Percentiles rank a stretch among this genome's conserved stretches.
These are phyloP conservation scores for Vollenhovia emeryi DNA, from an alignment of 1,140 invertebrate genomes.

Conservation along the genomic window DNA sequence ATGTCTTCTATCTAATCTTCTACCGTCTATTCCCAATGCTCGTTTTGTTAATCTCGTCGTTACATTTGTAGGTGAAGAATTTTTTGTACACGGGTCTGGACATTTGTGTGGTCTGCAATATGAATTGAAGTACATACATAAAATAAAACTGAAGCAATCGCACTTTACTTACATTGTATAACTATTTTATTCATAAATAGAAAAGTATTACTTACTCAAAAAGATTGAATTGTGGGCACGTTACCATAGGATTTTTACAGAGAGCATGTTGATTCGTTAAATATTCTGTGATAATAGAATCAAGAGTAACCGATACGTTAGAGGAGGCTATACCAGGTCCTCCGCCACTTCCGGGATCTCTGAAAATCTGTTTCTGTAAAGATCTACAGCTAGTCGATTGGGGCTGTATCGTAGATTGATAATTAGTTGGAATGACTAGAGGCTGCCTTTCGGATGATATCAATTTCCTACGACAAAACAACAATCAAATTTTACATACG, in stretches of 20 bases:
- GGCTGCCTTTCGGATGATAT: slow-evolving; percentile 76
- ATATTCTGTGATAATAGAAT: slow-evolving; percentile 98
- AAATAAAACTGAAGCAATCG: slow-evolving; percentile 17
- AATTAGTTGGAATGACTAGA: slow-evolving; percentile 63
- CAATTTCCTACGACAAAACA: slow-evolving; percentile 73
- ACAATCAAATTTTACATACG: too few species aligned
- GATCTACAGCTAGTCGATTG: slow-evolving; percentile 82
- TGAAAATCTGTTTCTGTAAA: slow-evolving; percentile 89
- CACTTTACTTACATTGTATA: not conserved
- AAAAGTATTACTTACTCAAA: slow-evolving; percentile 88
- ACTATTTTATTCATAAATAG: slow-evolving; percentile 8
- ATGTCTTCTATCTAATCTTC: slow-evolving; percentile 91
- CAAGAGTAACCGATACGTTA: slow-evolving; percentile 89
- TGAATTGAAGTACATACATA: slow-evolving; percentile 30
- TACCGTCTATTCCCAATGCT: slow-evolving; percentile 85
- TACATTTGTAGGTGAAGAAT: slow-evolving; percentile 90
- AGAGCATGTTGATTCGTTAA: slow-evolving; percentile 97
- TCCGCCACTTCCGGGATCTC: slow-evolving; percentile 77
- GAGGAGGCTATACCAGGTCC: slow-evolving; percentile 75
- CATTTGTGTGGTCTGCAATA: slow-evolving; percentile 94
- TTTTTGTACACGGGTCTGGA: slow-evolving; percentile 93
- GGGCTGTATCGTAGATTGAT: slow-evolving; percentile 50
- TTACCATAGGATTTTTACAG: slow-evolving; percentile 96
- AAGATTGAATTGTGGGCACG: slow-evolving; percentile 95
- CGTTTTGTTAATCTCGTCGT: slow-evolving; percentile 87